Percentiles rank a stretch among this genome's conserved stretches.
phyloP scores from a whole-genome alignment of 2,888 invertebrate genomes.

The Ophioninae sp. region DNA sequence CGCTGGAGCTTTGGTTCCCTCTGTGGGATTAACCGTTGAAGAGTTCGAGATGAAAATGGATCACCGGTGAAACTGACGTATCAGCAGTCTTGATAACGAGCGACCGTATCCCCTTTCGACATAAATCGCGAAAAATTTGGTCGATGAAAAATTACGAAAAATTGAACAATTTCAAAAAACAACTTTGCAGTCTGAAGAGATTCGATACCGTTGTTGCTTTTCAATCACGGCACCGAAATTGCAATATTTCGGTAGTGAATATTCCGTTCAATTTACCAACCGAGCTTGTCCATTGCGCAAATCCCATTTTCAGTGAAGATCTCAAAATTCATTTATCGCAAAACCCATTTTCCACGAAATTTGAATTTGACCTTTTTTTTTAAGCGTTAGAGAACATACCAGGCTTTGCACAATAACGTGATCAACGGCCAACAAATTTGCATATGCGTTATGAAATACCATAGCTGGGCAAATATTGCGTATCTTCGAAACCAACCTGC shows the following conservation, averaged over 20 bases:
- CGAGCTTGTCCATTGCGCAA: not conserved
- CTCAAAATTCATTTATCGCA: conserved; percentile 6
- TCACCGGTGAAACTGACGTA: not conserved
- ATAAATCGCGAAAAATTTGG: not conserved
- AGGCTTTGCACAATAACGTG: not conserved
- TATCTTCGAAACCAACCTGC: conserved; percentile 1
- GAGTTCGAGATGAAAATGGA: not conserved
- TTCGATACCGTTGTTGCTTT: conserved; percentile 6
- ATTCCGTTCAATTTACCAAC: not conserved
- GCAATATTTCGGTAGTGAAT: conserved; percentile 1
- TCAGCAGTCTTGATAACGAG: conserved; percentile 3
- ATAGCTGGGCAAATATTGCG: conserved; percentile 27
- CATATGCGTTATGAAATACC: not conserved
- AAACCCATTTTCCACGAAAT: not conserved
- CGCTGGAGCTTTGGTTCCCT: conserved; percentile 5
- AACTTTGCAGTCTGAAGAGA: not conserved
- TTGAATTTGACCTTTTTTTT: conserved; percentile 14
- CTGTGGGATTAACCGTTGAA: conserved; percentile 15
- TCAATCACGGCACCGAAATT: not conserved
- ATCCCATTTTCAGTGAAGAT: conserved; percentile 12
- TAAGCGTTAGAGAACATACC: conserved; percentile 33
- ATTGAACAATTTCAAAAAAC: not conserved
- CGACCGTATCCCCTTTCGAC: not conserved
- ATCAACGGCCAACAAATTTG: not conserved
- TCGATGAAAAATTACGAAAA: not conserved